phyloP scores from a whole-genome alignment of 2,797 vertebrate species.

The Hafferia zeledoni region DNA sequence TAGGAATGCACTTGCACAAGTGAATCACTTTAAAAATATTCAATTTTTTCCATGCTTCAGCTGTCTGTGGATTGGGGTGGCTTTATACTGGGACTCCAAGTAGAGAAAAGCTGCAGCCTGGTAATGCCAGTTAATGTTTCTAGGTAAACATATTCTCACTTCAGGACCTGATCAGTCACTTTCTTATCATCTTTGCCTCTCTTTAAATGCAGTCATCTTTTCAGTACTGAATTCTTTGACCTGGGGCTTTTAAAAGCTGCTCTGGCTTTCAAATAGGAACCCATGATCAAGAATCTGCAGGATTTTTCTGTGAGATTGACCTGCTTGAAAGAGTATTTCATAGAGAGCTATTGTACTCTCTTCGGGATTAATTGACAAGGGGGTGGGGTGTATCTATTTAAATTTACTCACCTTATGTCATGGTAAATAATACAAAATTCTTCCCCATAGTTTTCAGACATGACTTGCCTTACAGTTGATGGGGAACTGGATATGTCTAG shows the following conservation, averaged over 20 bases:
- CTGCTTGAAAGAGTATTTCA: neutral
- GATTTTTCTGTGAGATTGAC: neutral
- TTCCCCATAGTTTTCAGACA: neutral
- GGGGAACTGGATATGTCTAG: neutral
- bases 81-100: neutral
- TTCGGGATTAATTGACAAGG: neutral
- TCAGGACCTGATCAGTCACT: neutral
- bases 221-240: constrained; percentile 31
- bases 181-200: constrained; percentile 18
- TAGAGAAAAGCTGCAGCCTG: neutral
- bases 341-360: neutral
- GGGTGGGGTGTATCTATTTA: neutral
- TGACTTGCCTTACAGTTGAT: constrained; percentile 7
- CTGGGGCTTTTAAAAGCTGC: constrained; percentile 21
- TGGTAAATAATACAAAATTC: neutral
- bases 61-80: neutral
- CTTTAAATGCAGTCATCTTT: constrained; percentile 4
- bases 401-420: neutral
- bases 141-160: neutral
- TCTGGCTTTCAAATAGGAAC: constrained; percentile 32
- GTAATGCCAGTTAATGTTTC: neutral
- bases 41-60: constrained; percentile 8
- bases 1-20: constrained; percentile 12
- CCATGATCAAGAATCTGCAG: neutral
- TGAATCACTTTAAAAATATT: constrained; percentile 3